Evolutionary conservation across 2,113 vertebrate species (phyloP).

Genomic region (Halichoeres trimaculatus): DNA sequence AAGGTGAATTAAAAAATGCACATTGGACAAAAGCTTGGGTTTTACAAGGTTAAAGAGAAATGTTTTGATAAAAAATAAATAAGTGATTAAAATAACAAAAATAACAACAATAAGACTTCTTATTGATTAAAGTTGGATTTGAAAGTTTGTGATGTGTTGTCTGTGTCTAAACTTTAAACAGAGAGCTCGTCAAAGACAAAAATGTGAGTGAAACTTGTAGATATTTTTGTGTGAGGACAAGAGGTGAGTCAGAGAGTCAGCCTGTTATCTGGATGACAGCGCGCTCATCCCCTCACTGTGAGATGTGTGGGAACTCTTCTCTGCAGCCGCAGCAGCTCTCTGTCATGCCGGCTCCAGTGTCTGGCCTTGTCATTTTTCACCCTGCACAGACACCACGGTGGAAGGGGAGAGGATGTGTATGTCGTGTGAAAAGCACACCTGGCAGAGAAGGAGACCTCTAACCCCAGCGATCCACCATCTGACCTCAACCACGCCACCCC

Average conservation of each 20-base stretch:
- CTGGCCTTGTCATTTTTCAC: slow-evolving; percentile 72
- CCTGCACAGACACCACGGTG: slow-evolving; percentile 35
- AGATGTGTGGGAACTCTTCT: slow-evolving; percentile 66
- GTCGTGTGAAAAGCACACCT: slow-evolving; percentile 75
- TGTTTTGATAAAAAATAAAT: too few species aligned
- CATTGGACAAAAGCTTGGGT: too few species aligned
- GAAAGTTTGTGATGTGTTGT: too few species aligned
- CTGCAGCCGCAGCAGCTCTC: slow-evolving; percentile 44
- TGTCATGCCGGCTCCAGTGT: slow-evolving; percentile 73
- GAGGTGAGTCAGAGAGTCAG: neutral
- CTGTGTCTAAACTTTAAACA: too few species aligned
- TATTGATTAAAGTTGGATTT: too few species aligned
- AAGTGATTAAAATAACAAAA: too few species aligned
- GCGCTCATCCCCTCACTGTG: slow-evolving; percentile 17
- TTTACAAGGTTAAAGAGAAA: too few species aligned
- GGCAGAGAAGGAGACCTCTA: slow-evolving; percentile 64
- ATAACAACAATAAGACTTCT: too few species aligned
- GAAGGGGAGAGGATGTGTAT: slow-evolving; percentile 49
- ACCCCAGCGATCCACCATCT: slow-evolving; percentile 53
- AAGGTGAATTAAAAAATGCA: too few species aligned
- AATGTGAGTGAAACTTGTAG: too few species aligned
- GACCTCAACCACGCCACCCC: slow-evolving; percentile 33
- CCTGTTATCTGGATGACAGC: neutral
- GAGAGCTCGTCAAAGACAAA: too few species aligned
- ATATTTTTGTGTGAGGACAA: too few species aligned